Percentiles rank a stretch among this genome's conserved stretches.
These are phyloP conservation scores for Lonchura striata DNA, from an alignment of 2,113 vertebrate species.

Conservation along the genomic window DNA sequence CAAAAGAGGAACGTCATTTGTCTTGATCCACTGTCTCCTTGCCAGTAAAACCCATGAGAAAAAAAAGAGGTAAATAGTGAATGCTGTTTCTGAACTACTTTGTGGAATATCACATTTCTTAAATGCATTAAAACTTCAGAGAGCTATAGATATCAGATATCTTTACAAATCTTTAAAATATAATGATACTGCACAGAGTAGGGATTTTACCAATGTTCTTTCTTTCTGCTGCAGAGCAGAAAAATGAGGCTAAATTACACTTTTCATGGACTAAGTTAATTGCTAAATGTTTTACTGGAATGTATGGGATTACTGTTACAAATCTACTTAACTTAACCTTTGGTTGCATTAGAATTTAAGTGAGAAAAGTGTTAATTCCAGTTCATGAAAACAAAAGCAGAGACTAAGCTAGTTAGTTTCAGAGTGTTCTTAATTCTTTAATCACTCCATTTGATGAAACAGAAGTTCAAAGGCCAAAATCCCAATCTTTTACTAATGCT, in stretches of 20 bases:
- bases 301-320: constrained; percentile 26
- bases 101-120: constrained; percentile 4
- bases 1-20: background rate
- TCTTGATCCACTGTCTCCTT: background rate
- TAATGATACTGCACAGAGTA: background rate
- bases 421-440: constrained; percentile 1
- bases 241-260: constrained; percentile 9
- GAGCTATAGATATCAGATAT: background rate
- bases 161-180: background rate
- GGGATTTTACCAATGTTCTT: background rate
- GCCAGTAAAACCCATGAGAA: background rate
- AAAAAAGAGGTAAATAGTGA: background rate
- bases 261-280: constrained; percentile 27
- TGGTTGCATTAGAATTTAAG: constrained; percentile 28
- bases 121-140: background rate
- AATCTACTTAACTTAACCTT: constrained; percentile 42
- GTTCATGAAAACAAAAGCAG: constrained; percentile 14
- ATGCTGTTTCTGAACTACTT: background rate
- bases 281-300: constrained; percentile 32
- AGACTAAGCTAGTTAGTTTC: background rate
- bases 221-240: background rate
- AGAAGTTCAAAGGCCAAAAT: background rate
- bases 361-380: constrained; percentile 17
- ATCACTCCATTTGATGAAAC: background rate
- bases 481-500: background rate